phyloP scores from a whole-genome alignment of 2,888 invertebrate genomes.

The Apamea crenata region DNA sequence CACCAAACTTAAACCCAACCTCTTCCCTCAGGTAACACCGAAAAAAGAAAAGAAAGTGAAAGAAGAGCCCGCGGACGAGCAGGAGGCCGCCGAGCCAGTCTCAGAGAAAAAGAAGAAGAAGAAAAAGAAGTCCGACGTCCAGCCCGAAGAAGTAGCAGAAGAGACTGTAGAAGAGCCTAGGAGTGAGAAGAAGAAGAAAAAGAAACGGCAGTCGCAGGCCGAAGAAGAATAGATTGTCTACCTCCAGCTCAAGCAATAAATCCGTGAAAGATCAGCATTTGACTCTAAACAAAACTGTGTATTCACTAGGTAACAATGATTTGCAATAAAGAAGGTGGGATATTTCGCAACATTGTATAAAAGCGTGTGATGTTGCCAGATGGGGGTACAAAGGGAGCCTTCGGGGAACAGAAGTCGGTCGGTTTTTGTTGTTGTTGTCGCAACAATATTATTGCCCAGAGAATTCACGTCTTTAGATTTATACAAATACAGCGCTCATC shows the following conservation, averaged over 20 bases:
- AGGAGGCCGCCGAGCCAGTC: conserved; percentile 69
- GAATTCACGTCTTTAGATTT: conserved; percentile 6
- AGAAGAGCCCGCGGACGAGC: conserved; percentile 47
- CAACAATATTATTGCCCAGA: background rate
- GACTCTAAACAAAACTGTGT: conserved; percentile 5
- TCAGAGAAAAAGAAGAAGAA: conserved; percentile 89
- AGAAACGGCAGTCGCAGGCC: conserved; percentile 79
- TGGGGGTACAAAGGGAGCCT: background rate
- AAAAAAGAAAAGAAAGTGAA: conserved; percentile 84
- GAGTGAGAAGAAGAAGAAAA: conserved; percentile 87
- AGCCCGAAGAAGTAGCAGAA: conserved; percentile 64
- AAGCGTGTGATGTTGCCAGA: background rate
- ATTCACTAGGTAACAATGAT: background rate
- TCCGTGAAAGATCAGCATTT: conserved; percentile 4
- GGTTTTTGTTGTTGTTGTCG: background rate
- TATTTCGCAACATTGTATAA: background rate
- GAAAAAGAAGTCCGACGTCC: conserved; percentile 85
- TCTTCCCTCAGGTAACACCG: conserved; percentile 75
- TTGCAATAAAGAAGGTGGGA: background rate
- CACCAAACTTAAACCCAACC: background rate
- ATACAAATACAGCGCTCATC: background rate
- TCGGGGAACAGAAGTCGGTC: background rate
- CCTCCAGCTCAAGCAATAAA: conserved; percentile 48
- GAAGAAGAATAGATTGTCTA: conserved; percentile 76
- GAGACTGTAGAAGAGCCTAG: conserved; percentile 75